A percentile compares a stretch with the other conserved stretches of the same genome.
These are phyloP conservation scores for Polymixis flavicincta DNA, from an alignment of 2,888 invertebrate species.

Conservation along the genomic window DNA sequence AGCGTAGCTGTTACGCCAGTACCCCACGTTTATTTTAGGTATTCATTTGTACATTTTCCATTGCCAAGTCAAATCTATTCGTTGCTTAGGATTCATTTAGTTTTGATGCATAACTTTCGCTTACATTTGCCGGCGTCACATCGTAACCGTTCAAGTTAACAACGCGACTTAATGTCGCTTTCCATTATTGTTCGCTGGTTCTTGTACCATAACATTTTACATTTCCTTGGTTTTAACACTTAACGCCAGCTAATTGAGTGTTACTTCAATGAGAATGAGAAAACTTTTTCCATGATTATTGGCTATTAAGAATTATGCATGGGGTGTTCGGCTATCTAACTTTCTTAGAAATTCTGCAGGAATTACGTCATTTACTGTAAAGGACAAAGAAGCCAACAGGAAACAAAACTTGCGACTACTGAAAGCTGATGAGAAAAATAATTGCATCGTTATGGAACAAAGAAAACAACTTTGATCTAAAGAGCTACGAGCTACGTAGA, in stretches of 20 bases:
- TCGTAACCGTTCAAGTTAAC: conserved; percentile 50
- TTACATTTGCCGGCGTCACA: conserved; percentile 32
- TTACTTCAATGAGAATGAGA: neutral
- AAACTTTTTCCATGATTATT: neutral
- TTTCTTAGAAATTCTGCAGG: neutral
- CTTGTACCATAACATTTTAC: conserved; percentile 21
- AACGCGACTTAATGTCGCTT: conserved; percentile 40
- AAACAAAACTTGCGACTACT: conserved; percentile 10
- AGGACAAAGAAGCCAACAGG: conserved; percentile 17
- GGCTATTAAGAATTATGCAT: conserved; percentile 1
- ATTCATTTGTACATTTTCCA: conserved; percentile 24
- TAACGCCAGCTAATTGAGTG: conserved; percentile 11
- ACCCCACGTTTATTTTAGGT: conserved; percentile 36
- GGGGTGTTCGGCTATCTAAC: neutral
- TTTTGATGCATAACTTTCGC: conserved; percentile 45
- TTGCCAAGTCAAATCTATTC: conserved; percentile 38
- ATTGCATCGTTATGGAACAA: conserved; percentile 21
- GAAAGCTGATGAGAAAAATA: conserved; percentile 10
- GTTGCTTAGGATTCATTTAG: conserved; percentile 24
- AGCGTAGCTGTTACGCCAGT: conserved; percentile 26
- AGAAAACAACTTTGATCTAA: conserved; percentile 5
- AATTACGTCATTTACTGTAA: conserved; percentile 10
- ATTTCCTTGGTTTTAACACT: conserved; percentile 18
- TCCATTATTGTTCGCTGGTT: conserved; percentile 37
- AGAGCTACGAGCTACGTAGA: neutral